phyloP scores from a whole-genome alignment of 2,113 vertebrate genomes.

The Phylloscopus trochiloides region DNA sequence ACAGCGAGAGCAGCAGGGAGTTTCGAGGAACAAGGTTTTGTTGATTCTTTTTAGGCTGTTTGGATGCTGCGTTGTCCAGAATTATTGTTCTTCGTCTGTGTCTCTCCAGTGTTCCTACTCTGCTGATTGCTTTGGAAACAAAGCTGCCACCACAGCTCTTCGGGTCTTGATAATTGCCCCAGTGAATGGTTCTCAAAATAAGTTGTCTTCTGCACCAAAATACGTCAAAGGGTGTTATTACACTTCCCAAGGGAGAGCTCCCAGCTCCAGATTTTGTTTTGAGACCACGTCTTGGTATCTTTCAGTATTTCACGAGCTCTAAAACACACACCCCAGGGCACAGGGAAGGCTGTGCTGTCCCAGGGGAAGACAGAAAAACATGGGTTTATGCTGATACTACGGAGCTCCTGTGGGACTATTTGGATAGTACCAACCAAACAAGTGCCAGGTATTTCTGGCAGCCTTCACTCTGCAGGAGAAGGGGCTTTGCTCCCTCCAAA shows the following conservation, averaged over 20 bases:
- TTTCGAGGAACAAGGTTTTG: not conserved
- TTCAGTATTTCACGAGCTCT: not conserved
- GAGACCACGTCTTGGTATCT: not conserved
- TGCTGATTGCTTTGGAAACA: not conserved
- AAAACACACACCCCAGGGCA: not conserved
- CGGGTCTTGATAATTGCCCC: not conserved
- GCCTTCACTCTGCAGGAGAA: not conserved
- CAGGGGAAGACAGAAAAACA: not conserved
- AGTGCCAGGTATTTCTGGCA: not conserved
- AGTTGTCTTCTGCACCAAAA: not conserved
- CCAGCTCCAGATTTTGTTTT: not conserved
- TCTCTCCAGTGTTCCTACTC: not conserved
- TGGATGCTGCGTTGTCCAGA: not conserved
- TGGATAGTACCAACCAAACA: not conserved
- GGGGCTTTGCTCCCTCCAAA: not conserved
- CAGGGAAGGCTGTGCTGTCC: not conserved
- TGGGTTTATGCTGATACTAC: fast-evolving
- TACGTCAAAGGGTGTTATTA: not conserved
- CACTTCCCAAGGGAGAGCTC: not conserved
- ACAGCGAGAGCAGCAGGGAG: not conserved
- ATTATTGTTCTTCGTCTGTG: not conserved
- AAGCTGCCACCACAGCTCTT: not conserved
- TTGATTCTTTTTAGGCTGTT: not conserved
- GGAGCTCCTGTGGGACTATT: not conserved
- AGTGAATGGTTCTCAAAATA: not conserved